These are phyloP conservation scores for Heliangelus exortis DNA, from an alignment of 2,797 vertebrate genomes.

Conservation along the genomic window DNA sequence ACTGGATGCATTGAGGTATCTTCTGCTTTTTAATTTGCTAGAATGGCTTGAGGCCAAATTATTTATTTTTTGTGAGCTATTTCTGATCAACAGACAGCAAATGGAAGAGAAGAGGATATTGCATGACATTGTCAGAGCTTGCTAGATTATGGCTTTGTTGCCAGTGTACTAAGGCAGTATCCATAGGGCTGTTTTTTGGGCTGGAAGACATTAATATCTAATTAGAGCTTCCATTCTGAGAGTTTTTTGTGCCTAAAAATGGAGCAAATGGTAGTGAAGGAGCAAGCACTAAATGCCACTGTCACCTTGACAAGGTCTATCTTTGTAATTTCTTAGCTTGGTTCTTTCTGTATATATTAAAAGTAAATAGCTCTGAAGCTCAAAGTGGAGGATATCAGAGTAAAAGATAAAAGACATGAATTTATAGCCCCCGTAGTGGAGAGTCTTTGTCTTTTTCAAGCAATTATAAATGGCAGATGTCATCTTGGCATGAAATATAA, in stretches of 20 bases:
- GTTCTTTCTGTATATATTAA: neutral
- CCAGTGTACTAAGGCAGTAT: neutral
- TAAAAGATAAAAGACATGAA: neutral
- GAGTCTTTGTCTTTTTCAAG: slow-evolving; percentile 20
- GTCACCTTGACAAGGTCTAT: slow-evolving; percentile 33
- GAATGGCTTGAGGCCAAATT: neutral
- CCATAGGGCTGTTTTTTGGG: neutral
- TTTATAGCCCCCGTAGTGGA: neutral
- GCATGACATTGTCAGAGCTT: neutral
- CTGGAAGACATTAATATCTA: neutral
- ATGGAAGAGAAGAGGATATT: neutral
- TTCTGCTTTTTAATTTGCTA: neutral
- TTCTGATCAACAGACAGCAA: neutral
- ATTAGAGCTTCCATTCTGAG: neutral
- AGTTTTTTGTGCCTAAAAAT: slow-evolving; percentile 18
- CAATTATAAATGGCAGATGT: slow-evolving; percentile 55
- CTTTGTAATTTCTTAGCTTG: slow-evolving; percentile 13
- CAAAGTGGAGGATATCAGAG: neutral
- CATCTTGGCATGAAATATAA: slow-evolving; percentile 28
- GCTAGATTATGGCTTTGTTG: neutral
- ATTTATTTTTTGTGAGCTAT: neutral
- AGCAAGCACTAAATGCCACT: slow-evolving; percentile 27
- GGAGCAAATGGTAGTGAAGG: slow-evolving; percentile 4
- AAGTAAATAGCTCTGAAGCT: slow-evolving; percentile 2
- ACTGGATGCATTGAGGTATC: neutral